Evolutionary conservation across 2,797 vertebrate genomes (phyloP).

Genomic region (Gambelia wislizenii): DNA sequence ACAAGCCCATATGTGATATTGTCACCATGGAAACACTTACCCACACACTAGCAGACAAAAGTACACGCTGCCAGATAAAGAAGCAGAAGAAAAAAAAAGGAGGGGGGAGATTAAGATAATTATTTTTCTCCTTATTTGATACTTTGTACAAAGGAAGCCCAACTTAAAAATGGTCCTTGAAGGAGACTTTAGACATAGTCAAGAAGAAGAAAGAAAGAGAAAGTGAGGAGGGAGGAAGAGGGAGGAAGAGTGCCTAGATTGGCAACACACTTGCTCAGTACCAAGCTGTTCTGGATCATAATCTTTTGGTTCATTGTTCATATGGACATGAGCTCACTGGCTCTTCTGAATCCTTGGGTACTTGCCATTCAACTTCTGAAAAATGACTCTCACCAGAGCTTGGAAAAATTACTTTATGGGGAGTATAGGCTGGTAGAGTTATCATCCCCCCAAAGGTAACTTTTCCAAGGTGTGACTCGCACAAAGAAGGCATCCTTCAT

Average conservation of each 20-base stretch:
- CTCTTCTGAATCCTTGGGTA: not conserved
- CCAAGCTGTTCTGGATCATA: not conserved
- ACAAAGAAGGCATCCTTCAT: not conserved
- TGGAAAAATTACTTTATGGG: too few relatives aligned
- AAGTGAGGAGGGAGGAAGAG: not conserved
- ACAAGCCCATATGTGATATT: slow-evolving; percentile 78
- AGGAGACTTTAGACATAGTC: not conserved
- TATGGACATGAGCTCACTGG: not conserved
- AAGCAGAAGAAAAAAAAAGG: slow-evolving; percentile 69
- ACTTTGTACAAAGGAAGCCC: slow-evolving; percentile 52
- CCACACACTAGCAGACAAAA: slow-evolving; percentile 81
- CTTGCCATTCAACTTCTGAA: not conserved
- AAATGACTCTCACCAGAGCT: not conserved
- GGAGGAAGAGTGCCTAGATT: not conserved
- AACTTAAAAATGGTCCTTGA: slow-evolving; percentile 51
- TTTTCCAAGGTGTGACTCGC: too few relatives aligned
- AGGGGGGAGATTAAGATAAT: slow-evolving; percentile 73
- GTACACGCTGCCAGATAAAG: slow-evolving; percentile 82
- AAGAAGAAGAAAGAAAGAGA: too few relatives aligned
- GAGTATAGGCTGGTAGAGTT: too few relatives aligned
- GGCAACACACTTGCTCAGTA: not conserved
- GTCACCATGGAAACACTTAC: slow-evolving; percentile 88
- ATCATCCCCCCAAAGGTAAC: too few relatives aligned
- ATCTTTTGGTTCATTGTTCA: not conserved
- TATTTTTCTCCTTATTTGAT: slow-evolving; percentile 29